These are phyloP conservation scores for Tillus elongatus DNA, from an alignment of 2,888 invertebrate species.

Conservation along the genomic window DNA sequence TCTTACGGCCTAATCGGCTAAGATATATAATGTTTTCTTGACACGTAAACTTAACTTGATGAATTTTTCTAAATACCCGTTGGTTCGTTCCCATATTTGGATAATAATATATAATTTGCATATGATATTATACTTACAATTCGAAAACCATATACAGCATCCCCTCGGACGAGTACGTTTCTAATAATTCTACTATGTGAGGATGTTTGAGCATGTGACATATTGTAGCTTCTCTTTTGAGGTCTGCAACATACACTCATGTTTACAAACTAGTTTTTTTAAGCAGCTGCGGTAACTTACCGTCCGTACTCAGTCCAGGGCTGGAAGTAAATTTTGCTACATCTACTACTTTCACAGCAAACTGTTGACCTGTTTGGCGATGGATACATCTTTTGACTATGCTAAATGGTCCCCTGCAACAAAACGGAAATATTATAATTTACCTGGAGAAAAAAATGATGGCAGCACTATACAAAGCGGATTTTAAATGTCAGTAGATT, in stretches of 20 bases:
- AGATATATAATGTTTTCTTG: too few species aligned
- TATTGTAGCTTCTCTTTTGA: conserved; percentile 96
- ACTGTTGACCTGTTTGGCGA: conserved; percentile 87
- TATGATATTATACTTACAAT: conserved; percentile 71
- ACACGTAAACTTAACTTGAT: too few species aligned
- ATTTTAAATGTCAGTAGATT: too few species aligned
- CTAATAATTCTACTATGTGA: conserved; percentile 94
- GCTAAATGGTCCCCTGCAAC: conserved; percentile 87
- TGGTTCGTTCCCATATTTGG: too few species aligned
- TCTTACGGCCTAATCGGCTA: too few species aligned
- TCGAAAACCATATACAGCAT: conserved; percentile 99
- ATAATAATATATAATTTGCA: too few species aligned
- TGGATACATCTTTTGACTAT: conserved; percentile 92
- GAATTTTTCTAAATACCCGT: too few species aligned
- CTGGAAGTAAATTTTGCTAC: conserved; percentile 95
- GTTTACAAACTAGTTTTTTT: not conserved
- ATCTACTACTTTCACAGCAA: conserved; percentile 97
- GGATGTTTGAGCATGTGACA: conserved; percentile 99
- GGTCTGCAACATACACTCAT: conserved; percentile 56
- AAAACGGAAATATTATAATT: conserved; percentile 16
- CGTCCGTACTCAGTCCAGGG: conserved; percentile 92
- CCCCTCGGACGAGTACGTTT: conserved; percentile 97
- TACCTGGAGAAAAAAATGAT: conserved; percentile 1
- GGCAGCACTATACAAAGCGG: conserved; percentile 1
- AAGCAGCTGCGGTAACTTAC: conserved; percentile 46